Percentiles rank a stretch among this genome's conserved stretches.
Evolutionary conservation across 2,888 invertebrate genomes (phyloP).

Genomic region (Oxycera nigricornis): DNA sequence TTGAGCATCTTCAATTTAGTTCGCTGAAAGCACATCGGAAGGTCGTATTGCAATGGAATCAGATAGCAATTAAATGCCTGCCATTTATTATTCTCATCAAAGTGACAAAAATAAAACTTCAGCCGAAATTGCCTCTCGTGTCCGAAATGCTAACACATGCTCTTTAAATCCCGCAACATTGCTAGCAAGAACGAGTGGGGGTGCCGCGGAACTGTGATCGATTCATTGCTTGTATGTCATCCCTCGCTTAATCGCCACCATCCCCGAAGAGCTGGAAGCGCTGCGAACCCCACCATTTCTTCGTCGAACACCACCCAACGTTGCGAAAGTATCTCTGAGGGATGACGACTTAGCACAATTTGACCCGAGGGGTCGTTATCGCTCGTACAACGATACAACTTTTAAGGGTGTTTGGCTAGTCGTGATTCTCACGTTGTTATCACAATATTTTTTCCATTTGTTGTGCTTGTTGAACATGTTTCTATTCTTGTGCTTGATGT

Average conservation of each 20-base stretch:
- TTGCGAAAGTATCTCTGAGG: neutral
- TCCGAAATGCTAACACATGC: no score
- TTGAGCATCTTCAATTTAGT: no score
- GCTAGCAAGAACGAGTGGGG: slow-evolving; percentile 72
- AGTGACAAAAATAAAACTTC: no score
- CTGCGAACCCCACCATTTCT: neutral
- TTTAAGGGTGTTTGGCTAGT: slow-evolving; percentile 7
- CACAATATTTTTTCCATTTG: neutral
- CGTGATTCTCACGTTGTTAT: neutral
- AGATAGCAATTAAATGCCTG: no score
- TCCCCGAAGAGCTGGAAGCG: slow-evolving; percentile 64
- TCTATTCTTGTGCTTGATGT: neutral
- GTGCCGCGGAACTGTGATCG: slow-evolving; percentile 72
- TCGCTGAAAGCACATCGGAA: no score
- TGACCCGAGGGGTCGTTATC: neutral
- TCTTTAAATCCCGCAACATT: no score
- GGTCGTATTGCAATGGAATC: no score
- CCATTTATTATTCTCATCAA: no score
- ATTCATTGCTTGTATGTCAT: no score
- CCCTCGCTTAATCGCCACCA: slow-evolving; percentile 74
- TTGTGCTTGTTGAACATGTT: neutral
- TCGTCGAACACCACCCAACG: neutral
- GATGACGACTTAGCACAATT: neutral
- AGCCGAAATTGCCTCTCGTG: no score
- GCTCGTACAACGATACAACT: neutral